A percentile compares a stretch with the other conserved stretches of the same genome.
phyloP scores from a whole-genome alignment of 2,113 vertebrate species.

The Burhinus bistriatus region DNA sequence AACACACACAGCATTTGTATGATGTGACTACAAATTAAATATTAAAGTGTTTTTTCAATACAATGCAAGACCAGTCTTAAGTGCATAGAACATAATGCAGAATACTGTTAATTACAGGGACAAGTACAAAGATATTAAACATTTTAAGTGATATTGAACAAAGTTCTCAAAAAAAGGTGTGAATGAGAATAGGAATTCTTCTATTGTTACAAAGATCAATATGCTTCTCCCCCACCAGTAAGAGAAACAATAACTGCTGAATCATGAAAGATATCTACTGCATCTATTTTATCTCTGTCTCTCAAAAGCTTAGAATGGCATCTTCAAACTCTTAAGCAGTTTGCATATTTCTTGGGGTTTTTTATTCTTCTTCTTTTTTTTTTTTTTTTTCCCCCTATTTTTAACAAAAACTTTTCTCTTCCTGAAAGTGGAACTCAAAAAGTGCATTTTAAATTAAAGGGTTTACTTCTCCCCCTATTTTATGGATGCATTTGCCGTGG shows the following conservation, averaged over 20 bases:
- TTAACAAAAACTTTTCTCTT: neutral
- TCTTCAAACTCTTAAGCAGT: neutral
- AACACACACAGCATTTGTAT: conserved; percentile 19
- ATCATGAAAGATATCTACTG: neutral
- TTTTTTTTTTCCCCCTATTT: neutral
- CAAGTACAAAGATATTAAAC: conserved; percentile 20
- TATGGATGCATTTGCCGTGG: neutral
- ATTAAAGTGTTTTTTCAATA: conserved; percentile 68
- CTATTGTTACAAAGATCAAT: conserved; percentile 16
- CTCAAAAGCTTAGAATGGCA: neutral
- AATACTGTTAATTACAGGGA: conserved; percentile 69
- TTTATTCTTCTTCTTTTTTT: rapidly evolving
- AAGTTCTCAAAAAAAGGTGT: conserved; percentile 9
- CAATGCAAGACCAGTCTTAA: conserved; percentile 67
- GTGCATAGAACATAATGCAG: conserved; percentile 67
- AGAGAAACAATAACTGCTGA: neutral
- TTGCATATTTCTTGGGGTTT: neutral
- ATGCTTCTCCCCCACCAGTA: neutral
- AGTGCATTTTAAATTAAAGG: conserved; percentile 49
- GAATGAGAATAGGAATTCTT: conserved; percentile 16
- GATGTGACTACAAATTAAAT: conserved; percentile 71
- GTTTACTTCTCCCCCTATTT: neutral
- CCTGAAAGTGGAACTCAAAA: conserved; percentile 31
- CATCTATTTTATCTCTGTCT: neutral
- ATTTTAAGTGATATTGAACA: conserved; percentile 16